phyloP scores from a whole-genome alignment of 2,888 invertebrate genomes.

The Hemistola chrysoprasaria region DNA sequence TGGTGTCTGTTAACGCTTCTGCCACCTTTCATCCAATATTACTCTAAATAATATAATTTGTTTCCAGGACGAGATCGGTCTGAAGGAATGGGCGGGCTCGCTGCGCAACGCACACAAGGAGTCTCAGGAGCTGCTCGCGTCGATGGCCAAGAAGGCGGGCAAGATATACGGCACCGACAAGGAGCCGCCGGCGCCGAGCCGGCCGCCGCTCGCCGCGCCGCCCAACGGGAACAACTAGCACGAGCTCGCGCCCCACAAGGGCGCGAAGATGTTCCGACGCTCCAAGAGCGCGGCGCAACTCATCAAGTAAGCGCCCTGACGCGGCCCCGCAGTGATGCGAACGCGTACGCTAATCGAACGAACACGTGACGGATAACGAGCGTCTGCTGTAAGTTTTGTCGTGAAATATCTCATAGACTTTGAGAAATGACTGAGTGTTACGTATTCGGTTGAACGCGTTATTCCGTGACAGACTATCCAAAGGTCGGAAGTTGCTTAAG shows the following conservation, averaged over 20 bases:
- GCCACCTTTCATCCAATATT: no score
- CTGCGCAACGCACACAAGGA: slow-evolving; percentile 97
- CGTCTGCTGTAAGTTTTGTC: no score
- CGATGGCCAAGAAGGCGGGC: slow-evolving; percentile 99
- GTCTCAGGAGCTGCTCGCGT: slow-evolving; percentile 96
- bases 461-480: no score
- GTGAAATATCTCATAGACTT: no score
- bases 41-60: no score
- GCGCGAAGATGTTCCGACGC: slow-evolving; percentile 82
- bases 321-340: no score
- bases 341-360: no score
- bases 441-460: no score
- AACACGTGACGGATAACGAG: no score
- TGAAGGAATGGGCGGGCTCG: slow-evolving; percentile 99
- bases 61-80: slow-evolving; percentile 96
- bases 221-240: slow-evolving; percentile 78
- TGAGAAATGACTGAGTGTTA: no score
- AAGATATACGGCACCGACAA: slow-evolving; percentile 97
- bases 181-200: slow-evolving; percentile 54
- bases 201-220: slow-evolving; percentile 36
- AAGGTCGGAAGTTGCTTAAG: no score
- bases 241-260: slow-evolving; percentile 75
- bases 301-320: slow-evolving; percentile 64
- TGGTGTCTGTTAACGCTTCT: no score
- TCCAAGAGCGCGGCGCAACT: slow-evolving; percentile 81